Percentiles rank a stretch among this genome's conserved stretches.
These are phyloP conservation scores for Morpho helenor DNA, from an alignment of 2,888 invertebrate genomes.

Conservation along the genomic window DNA sequence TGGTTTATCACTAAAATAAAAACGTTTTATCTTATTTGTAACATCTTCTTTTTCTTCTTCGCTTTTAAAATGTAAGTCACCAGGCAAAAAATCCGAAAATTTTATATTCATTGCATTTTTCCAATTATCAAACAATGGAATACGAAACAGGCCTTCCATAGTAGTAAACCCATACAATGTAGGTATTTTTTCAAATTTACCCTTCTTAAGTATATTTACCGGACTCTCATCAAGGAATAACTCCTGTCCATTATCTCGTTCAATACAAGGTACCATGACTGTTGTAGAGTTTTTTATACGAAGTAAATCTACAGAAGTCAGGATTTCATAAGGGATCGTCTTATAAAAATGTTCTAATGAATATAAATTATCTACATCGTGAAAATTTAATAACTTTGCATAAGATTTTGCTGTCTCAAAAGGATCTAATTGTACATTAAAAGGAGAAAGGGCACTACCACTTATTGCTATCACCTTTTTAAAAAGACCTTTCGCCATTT, in stretches of 20 bases:
- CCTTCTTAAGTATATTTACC: slow-evolving; percentile 37
- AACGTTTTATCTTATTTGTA: slow-evolving; percentile 24
- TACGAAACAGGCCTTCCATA: slow-evolving; percentile 38
- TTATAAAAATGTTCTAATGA: slow-evolving; percentile 14
- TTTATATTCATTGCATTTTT: slow-evolving; percentile 43
- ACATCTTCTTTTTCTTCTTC: slow-evolving; percentile 37
- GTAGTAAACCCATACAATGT: slow-evolving; percentile 44
- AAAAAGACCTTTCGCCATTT: slow-evolving; percentile 43
- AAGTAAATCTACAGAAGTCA: slow-evolving; percentile 29
- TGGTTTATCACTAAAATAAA: slow-evolving; percentile 37
- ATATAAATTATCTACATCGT: slow-evolving; percentile 35
- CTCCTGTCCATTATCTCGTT: slow-evolving; percentile 35
- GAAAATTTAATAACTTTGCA: slow-evolving; percentile 37
- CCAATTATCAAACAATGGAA: slow-evolving; percentile 34
- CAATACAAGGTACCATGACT: slow-evolving; percentile 40
- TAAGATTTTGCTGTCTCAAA: slow-evolving; percentile 40
- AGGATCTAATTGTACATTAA: slow-evolving; percentile 41
- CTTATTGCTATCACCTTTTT: slow-evolving; percentile 50
- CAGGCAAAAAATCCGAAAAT: slow-evolving; percentile 46
- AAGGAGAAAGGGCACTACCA: slow-evolving; percentile 37
- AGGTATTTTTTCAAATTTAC: slow-evolving; percentile 41
- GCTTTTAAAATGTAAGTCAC: slow-evolving; percentile 41
- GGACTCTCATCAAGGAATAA: slow-evolving; percentile 42
- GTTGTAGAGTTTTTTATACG: slow-evolving; percentile 40
- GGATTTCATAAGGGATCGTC: not conserved